Conservation (phyloP, 30 jellyfish, hydroid and myxozoan genomes). For the Chironex yamaguchii region DNA sequence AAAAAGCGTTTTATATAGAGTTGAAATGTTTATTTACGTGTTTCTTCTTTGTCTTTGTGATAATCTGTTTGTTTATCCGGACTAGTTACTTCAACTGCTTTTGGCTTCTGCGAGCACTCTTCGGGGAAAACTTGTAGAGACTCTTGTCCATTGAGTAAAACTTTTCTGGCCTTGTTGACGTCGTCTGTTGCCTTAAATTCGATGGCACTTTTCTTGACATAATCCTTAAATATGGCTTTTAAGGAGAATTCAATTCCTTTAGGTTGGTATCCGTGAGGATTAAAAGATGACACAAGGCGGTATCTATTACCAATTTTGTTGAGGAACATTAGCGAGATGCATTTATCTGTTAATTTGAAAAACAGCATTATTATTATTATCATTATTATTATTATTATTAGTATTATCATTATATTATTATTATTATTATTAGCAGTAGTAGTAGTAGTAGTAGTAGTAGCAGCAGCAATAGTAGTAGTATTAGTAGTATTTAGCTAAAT, state of each 20-base stretch:
- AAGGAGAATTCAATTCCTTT: constrained; percentile 83
- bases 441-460: no score
- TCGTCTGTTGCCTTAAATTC: constrained; percentile 86
- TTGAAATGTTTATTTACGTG: no score
- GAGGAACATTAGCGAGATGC: constrained; percentile 80
- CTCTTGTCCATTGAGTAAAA: constrained; percentile 77
- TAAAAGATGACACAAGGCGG: constrained; percentile 80
- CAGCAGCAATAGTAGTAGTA: no score
- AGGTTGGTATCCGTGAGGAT: constrained; percentile 96
- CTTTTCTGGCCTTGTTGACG: constrained; percentile 54
- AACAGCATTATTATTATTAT: no score
- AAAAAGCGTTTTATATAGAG: no score
- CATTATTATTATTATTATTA: no score
- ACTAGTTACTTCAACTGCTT: constrained; percentile 66
- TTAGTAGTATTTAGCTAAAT: no score
- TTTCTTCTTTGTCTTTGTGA: no score
- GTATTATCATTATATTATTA: no score
- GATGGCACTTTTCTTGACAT: constrained; percentile 76
- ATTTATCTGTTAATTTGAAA: constrained; percentile 53
- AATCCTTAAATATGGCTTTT: constrained; percentile 92
- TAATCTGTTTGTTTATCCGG: no score
- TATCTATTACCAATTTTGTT: constrained; percentile 85
- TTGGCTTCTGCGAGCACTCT: constrained; percentile 65
- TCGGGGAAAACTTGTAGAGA: constrained; percentile 64
- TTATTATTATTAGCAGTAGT: no score